Conservation (phyloP, 1,140 invertebrate genomes). For the Acromyrmex charruanus region DNA sequence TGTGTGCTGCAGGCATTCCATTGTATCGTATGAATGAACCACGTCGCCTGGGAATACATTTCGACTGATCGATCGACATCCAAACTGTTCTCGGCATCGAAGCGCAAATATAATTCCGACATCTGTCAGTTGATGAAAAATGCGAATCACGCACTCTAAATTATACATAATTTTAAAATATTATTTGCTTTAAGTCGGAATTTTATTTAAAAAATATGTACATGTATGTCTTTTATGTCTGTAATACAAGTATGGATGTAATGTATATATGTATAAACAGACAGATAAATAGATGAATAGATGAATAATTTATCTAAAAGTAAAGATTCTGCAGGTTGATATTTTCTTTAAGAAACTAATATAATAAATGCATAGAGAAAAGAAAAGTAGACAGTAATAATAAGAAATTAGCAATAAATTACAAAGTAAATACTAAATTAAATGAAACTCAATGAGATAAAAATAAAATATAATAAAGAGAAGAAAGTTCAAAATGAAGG, state of each 20-base stretch:
- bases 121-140: conserved; percentile 21
- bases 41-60: conserved; percentile 68
- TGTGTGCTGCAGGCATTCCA: conserved; percentile 61
- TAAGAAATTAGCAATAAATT: neutral
- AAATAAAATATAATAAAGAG: neutral
- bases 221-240: neutral
- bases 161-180: neutral
- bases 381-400: neutral
- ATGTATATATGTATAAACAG: neutral
- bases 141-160: conserved; percentile 9
- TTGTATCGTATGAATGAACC: conserved; percentile 72
- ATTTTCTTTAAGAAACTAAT: neutral
- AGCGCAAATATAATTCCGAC: conserved; percentile 27
- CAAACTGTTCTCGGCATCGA: conserved; percentile 23
- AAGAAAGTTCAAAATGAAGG: neutral
- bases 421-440: neutral
- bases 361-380: neutral
- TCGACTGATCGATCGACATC: conserved; percentile 66
- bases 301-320: neutral
- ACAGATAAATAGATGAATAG: neutral
- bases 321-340: neutral
- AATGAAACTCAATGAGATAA: neutral
- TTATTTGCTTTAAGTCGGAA: neutral
- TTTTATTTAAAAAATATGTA: neutral
- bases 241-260: neutral